Evolutionary conservation across 2,888 invertebrate species (phyloP).

Genomic region (Physocephala rufipes): DNA sequence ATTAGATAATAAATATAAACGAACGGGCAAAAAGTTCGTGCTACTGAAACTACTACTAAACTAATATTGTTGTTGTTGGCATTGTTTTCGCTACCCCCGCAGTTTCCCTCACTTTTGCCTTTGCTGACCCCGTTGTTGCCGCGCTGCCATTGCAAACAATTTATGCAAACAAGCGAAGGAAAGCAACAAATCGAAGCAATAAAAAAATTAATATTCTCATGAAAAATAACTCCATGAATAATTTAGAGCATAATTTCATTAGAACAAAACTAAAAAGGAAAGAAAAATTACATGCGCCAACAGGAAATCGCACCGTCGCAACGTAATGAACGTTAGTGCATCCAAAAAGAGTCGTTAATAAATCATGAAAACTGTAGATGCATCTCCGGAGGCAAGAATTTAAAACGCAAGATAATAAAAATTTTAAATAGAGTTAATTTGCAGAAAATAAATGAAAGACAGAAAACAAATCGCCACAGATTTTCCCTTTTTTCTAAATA

Average conservation of each 20-base stretch:
- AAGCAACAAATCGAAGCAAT: slow-evolving; percentile 19
- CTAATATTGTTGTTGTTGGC: not conserved
- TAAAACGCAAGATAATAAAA: too few relatives aligned
- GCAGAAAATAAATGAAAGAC: too few relatives aligned
- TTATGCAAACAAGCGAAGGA: slow-evolving; percentile 22
- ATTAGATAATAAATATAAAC: not conserved
- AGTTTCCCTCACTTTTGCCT: too few relatives aligned
- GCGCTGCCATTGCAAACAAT: slow-evolving; percentile 13
- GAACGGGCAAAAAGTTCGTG: not conserved
- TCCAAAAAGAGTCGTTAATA: too few relatives aligned
- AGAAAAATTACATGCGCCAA: not conserved
- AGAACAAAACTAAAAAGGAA: not conserved
- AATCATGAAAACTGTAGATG: too few relatives aligned
- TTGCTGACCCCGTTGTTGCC: too few relatives aligned
- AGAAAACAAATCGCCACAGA: too few relatives aligned
- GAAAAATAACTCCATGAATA: slow-evolving; percentile 28
- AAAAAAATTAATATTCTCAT: slow-evolving; percentile 22
- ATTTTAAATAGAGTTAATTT: too few relatives aligned
- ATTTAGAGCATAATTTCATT: slow-evolving; percentile 24
- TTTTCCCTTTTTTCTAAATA: too few relatives aligned
- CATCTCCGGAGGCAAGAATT: too few relatives aligned
- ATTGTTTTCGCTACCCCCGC: not conserved
- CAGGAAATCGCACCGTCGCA: not conserved
- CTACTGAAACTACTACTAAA: slow-evolving; percentile 1
- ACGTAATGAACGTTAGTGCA: not conserved